A percentile compares a stretch with the other conserved stretches of the same genome.
Evolutionary conservation across 1,140 invertebrate species (phyloP).

Genomic region (Nephotettix cincticeps): DNA sequence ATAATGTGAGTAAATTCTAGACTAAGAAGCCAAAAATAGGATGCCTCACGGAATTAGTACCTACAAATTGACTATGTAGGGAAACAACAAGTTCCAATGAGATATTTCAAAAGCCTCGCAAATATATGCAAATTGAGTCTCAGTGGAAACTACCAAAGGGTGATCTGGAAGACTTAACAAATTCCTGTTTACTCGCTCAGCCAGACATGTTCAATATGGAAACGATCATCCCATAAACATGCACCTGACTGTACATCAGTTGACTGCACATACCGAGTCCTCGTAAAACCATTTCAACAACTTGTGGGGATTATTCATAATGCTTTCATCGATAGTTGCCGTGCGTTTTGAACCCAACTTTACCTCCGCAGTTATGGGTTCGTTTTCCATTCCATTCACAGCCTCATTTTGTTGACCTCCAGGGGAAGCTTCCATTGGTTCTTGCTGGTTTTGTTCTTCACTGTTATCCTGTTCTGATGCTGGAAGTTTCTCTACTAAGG

Average conservation of each 20-base stretch:
- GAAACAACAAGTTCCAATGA: background rate
- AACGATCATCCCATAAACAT: too few species aligned
- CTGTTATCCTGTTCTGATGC: slow-evolving; percentile 54
- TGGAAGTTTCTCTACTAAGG: slow-evolving; percentile 77
- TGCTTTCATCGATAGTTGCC: background rate
- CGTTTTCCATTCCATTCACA: slow-evolving; percentile 2
- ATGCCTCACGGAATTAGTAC: too few species aligned
- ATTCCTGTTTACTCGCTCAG: background rate
- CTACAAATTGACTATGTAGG: too few species aligned
- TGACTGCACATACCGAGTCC: slow-evolving; percentile 13
- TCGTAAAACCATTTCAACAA: slow-evolving; percentile 23
- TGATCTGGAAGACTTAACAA: background rate
- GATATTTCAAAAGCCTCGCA: background rate
- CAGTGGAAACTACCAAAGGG: background rate
- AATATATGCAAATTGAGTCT: background rate
- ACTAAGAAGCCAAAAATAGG: too few species aligned
- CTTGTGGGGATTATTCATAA: slow-evolving; percentile 5
- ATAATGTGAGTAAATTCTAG: too few species aligned
- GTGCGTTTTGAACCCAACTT: slow-evolving; percentile 3
- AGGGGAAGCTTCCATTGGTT: slow-evolving; percentile 29
- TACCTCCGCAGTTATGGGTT: slow-evolving; percentile 19
- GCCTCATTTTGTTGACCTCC: background rate
- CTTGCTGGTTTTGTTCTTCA: slow-evolving; percentile 46
- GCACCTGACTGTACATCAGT: background rate
- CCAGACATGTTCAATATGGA: background rate